These are phyloP conservation scores for Alexandromys oeconomus DNA, from an alignment of 2,797 vertebrate species.

Conservation along the genomic window DNA sequence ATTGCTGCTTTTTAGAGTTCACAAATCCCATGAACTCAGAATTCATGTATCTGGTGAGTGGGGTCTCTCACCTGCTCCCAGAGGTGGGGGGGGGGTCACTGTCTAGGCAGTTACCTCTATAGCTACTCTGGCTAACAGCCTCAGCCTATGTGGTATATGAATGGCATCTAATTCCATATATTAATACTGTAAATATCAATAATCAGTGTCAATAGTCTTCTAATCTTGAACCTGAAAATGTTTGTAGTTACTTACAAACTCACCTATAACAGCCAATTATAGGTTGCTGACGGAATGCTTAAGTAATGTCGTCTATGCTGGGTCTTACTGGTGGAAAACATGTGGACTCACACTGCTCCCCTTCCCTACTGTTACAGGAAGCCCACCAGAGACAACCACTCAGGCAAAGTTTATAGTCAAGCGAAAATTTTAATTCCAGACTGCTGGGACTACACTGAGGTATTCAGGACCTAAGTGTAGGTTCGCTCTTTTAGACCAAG, in stretches of 20 bases:
- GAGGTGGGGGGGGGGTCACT: background rate
- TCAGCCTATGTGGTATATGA: fast-evolving
- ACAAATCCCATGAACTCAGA: background rate
- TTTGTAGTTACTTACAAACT: constrained; percentile 1
- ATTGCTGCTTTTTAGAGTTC: background rate
- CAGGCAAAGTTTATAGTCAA: background rate
- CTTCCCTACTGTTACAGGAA: background rate
- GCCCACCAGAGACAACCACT: background rate
- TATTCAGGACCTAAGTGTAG: background rate
- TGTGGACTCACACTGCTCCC: background rate
- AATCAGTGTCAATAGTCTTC: background rate
- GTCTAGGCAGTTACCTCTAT: background rate
- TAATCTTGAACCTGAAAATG: background rate
- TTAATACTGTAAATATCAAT: too few species aligned
- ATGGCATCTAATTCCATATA: background rate
- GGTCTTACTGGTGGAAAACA: background rate
- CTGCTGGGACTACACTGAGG: background rate
- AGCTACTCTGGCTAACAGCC: background rate
- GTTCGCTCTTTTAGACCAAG: background rate
- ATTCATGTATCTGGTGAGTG: background rate
- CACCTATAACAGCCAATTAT: background rate
- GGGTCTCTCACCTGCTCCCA: background rate
- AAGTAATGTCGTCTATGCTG: background rate
- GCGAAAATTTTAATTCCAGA: background rate
- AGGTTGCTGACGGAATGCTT: background rate